These are phyloP conservation scores for Sinocyclocheilus maitianheensis DNA, from an alignment of 2,113 vertebrate genomes.

Conservation along the genomic window DNA sequence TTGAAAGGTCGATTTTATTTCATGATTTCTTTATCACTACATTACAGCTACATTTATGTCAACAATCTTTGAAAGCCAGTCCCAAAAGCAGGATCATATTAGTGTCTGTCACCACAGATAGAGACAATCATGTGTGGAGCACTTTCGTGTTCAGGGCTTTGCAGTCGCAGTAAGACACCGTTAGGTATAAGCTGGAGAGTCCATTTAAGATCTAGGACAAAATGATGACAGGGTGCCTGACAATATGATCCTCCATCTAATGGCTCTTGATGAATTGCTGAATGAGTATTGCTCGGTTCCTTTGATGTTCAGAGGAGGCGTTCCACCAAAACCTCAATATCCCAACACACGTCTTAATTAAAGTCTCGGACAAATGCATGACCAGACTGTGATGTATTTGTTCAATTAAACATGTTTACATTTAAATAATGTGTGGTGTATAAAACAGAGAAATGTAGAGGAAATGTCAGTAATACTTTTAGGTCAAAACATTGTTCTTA, in stretches of 20 bases:
- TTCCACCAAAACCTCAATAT: slow-evolving; percentile 45
- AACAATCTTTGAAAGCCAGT: neutral
- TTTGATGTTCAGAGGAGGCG: slow-evolving; percentile 46
- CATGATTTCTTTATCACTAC: neutral
- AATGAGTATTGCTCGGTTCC: slow-evolving; percentile 33
- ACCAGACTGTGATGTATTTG: neutral
- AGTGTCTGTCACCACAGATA: neutral
- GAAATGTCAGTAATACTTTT: neutral
- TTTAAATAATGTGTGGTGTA: neutral
- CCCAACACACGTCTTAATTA: slow-evolving; percentile 22
- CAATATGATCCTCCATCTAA: slow-evolving; percentile 46
- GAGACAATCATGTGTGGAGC: neutral
- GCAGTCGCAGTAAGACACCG: neutral
- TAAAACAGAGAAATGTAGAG: slow-evolving; percentile 12
- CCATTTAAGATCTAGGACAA: slow-evolving; percentile 14
- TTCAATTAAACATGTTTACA: neutral
- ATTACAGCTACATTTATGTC: neutral
- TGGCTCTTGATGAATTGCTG: slow-evolving; percentile 40
- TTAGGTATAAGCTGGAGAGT: neutral
- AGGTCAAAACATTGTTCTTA: slow-evolving; percentile 6
- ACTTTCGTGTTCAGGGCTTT: neutral
- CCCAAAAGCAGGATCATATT: neutral
- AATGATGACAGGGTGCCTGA: slow-evolving; percentile 39
- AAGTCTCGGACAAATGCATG: slow-evolving; percentile 27
- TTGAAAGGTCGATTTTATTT: neutral